phyloP scores from a whole-genome alignment of 2,888 invertebrate genomes.

The Lasioglossum marginatum region DNA sequence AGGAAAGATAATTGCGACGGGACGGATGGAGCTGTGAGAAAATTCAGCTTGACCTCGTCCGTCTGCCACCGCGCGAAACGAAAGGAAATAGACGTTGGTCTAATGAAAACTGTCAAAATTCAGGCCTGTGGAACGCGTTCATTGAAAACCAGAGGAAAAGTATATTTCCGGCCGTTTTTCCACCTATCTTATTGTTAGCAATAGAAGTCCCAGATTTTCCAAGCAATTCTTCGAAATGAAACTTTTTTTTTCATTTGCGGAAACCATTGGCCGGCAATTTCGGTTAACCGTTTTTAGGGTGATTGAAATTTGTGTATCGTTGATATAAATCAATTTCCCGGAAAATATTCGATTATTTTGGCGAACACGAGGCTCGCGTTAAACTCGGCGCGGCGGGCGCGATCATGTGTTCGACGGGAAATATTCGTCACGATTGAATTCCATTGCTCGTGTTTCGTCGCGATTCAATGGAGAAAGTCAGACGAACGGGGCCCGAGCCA shows the following conservation, averaged over 20 bases:
- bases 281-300: neutral
- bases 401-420: neutral
- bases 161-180: neutral
- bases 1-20: conserved; percentile 49
- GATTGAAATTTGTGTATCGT: neutral
- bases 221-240: neutral
- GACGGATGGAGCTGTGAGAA: conserved; percentile 28
- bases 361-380: neutral
- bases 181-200: neutral
- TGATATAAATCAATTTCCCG: neutral
- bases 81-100: conserved; percentile 21
- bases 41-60: conserved; percentile 46
- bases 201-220: neutral
- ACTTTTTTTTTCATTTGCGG: neutral
- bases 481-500: conserved; percentile 21
- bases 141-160: neutral
- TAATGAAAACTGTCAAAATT: conserved; percentile 24
- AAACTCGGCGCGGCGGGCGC: neutral
- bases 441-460: neutral
- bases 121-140: neutral
- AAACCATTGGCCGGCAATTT: neutral
- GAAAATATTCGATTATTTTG: neutral
- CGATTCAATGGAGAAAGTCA: conserved; percentile 55
- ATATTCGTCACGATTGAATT: conserved; percentile 38
- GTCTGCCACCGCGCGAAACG: neutral